phyloP scores from a whole-genome alignment of 1,140 invertebrate genomes.

The Streblospio benedicti region DNA sequence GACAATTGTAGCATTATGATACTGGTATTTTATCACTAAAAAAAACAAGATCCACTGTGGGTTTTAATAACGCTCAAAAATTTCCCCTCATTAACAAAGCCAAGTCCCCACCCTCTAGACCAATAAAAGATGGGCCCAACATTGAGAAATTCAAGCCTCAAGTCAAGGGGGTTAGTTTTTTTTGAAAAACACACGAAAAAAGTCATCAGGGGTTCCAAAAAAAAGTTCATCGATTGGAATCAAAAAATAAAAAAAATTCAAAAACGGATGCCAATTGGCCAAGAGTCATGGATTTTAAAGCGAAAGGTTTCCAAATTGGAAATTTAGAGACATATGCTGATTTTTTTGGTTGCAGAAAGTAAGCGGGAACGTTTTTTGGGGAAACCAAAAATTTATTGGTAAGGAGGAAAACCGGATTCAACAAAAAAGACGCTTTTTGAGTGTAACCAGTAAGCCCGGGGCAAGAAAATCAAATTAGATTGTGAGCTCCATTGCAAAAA shows the following conservation, averaged over 20 bases:
- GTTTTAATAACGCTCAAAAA: no score
- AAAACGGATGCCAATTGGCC: slow-evolving; percentile 84
- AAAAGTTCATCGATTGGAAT: slow-evolving; percentile 60
- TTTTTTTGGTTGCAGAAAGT: slow-evolving; percentile 80
- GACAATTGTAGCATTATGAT: no score
- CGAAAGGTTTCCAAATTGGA: slow-evolving; percentile 70
- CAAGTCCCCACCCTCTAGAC: no score
- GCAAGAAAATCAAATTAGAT: slow-evolving; percentile 49
- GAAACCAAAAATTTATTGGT: slow-evolving; percentile 69
- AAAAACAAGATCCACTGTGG: no score
- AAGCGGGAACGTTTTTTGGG: slow-evolving; percentile 76
- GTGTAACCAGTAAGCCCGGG: neutral
- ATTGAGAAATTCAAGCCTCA: no score
- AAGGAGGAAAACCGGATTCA: slow-evolving; percentile 60
- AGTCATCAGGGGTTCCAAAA: slow-evolving; percentile 53
- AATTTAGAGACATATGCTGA: slow-evolving; percentile 75
- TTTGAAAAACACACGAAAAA: no score
- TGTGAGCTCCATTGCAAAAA: slow-evolving; percentile 80
- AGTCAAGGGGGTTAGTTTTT: no score
- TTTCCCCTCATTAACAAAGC: no score
- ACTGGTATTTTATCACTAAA: no score
- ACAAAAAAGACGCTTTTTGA: neutral
- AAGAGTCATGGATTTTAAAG: slow-evolving; percentile 77
- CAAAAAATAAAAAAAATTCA: slow-evolving; percentile 80
- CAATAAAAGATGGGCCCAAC: no score